Base-by-base conservation (phyloP, 2,113 vertebrate genomes). In the Tonatia bakeri region DNA sequence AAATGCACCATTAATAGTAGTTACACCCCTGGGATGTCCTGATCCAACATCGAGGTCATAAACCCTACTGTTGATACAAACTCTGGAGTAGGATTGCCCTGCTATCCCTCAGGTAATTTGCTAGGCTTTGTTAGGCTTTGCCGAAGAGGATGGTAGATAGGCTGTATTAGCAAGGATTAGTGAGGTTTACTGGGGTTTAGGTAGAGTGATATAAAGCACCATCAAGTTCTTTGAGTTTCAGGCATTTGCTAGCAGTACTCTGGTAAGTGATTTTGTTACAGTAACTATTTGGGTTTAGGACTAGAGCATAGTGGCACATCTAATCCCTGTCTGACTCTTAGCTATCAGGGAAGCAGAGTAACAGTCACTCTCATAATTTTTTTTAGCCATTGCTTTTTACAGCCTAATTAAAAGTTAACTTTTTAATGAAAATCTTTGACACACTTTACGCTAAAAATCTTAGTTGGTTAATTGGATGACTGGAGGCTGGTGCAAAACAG, bases 201-300 rank as follows among this genome's bases (percentile, higher is more conserved):
- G 52, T 85, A 97, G 73, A 45, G 9, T 36, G 83, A 64, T 64
- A 43, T 90, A 5, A 33, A 28, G 1, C 61, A 92, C 92, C 11
- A n/a, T 52, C 85, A 95, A 96, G 91, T 95, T 85, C 65, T 97
- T 95, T 93, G 96, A 59, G 72, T 96, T 97, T 97, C 73, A 97
- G 84, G 90, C 33, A 36, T 61, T 94, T 69, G 56, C 90, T 94
- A 47, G 59, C 96, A 97, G 75, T 97, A 70, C 86, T 36, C 65
- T 0, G 70, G 88, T 7, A 10, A 33, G 40, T 56, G 22, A 8
- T 72, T 47, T 16, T 50, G 45, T 83, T 24, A 13, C 33, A 81
- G 8, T 45, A 85, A 61, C 12, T 40, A 54, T 28, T 54, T 22
- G 33, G 17, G 38, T 90, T 96, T 96, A 96, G 1, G 85, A 84